Evolutionary conservation across 2,797 vertebrate genomes (phyloP), one percentile per base, ranked within the genome.

Genomic region (Centropyge bicolor): DNA sequence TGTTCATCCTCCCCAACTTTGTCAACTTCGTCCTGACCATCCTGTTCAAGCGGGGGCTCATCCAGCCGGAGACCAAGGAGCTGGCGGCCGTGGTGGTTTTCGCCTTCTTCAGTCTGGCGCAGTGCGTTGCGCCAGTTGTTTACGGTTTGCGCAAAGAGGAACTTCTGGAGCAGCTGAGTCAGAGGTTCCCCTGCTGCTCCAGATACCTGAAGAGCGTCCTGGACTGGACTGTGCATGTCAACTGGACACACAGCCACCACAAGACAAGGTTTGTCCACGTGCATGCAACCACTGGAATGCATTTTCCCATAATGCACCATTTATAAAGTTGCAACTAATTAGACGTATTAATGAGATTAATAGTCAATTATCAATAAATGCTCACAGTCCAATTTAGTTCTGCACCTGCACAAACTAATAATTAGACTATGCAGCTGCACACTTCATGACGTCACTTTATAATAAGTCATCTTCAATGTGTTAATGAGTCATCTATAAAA

Each of bases 121-220:
- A 96, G 80, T 96, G 95, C 51, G 67, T 96, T 2, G 95, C 95
- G 27, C 95, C 95, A 0, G 87, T 96, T 0, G 84, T 96, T 1
- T 96, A 96, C 71, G 95, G 95, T 9, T 66, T 96, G 88, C 94
- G 95, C 9, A 96, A 95, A 88, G 95, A 96, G 80, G 95, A 96
- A 61, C 93, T 96, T 0, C 5, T 94, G 74, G 95, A 94, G 68
- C 88, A 94, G 24, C 12, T 96, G 16, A 76, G 80, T 1, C 89
- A 78, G 61, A 84, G 89, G 65, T 95, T 95, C 80, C 94, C 94
- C 3, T 91, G 86, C 70, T 91, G 92, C 11, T 87, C 88, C 62
- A 72, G 88, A 9, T 83, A 92, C 66, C 2, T 95, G 3, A 96
- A 95, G 86, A 63, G 43, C 0, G 57, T 90, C 38, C 84, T 95